Evolutionary conservation across 2,888 invertebrate species (phyloP), one percentile per base, ranked within the genome.

Genomic region (Belgica antarctica): DNA sequence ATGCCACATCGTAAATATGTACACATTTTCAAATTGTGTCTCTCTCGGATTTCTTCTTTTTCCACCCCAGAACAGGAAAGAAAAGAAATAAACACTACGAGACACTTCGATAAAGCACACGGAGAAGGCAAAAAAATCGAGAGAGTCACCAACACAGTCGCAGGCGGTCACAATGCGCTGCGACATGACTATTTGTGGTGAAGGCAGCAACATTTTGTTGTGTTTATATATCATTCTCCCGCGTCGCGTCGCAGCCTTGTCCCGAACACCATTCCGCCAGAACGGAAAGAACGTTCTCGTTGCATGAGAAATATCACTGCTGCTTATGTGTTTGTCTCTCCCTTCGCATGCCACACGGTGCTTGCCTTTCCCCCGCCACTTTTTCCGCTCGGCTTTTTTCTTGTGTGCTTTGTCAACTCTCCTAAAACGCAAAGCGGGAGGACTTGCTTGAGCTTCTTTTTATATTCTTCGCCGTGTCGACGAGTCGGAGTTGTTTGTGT

Each of bases 1-100:
- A 28, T 62, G 62, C 59, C 25, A 59, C 59, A 59, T 59, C 59
- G 59, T 59, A 59, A 59, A 59, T 59, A 59, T 59, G 27, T 59
- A 27, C 22, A 52, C 52, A 52, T 19, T 19, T 52, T 41, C 63
- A 63, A 63, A 47, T n/a, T 47, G 47, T 65, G 65, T 65, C 65
- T 46, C 47, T 65, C 65, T 19, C 25, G 34, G 27, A 31, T 46
- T 65, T 57, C 15, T 47, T 65, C 41, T 66, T 47, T 17, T 66
- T 19, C 27, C 17, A 34, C 25, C 27, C 46, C 15, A 10, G 24
- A 10, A 22, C 8, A 34, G 15, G n/a, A 34, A 63, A 41, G 22
- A 15, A 22, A 52, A 52, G 22, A 52, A 61, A 22, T 61, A 27
- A n/a, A 61, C 15, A 27, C 12, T 24, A 25, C 15, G 61, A 61